Evolutionary conservation across 2,113 vertebrate species (phyloP).

Genomic region (Probosciger aterrimus): DNA sequence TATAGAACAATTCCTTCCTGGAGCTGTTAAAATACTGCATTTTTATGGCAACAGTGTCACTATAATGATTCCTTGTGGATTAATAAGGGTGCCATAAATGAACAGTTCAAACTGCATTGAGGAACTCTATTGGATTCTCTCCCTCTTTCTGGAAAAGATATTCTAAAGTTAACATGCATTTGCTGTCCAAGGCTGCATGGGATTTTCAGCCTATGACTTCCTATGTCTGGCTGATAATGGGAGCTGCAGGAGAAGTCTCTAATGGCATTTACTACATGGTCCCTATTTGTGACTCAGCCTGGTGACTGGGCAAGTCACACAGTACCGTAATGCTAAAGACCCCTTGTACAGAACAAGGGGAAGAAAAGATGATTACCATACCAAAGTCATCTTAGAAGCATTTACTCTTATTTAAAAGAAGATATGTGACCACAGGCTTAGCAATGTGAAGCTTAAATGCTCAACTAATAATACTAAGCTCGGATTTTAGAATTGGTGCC

Average conservation of each 20-base stretch:
- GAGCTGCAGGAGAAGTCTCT: background rate
- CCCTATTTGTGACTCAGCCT: background rate
- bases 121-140: background rate
- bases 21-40: background rate
- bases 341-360: background rate
- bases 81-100: background rate
- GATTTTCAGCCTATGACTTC: background rate
- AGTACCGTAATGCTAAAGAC: background rate
- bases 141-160: background rate
- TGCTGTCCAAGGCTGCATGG: background rate
- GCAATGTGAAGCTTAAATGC: background rate
- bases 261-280: background rate
- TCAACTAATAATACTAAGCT: background rate
- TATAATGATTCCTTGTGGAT: background rate
- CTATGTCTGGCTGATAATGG: background rate
- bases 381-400: background rate
- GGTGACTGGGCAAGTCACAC: background rate
- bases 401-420: background rate
- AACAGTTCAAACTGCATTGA: background rate
- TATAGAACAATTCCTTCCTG: background rate
- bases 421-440: background rate
- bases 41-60: background rate
- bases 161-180: background rate
- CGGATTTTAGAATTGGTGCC: background rate
- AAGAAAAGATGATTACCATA: background rate